Evolutionary conservation across 2,888 invertebrate genomes (phyloP).

Genomic region (Calephelis perditalis): DNA sequence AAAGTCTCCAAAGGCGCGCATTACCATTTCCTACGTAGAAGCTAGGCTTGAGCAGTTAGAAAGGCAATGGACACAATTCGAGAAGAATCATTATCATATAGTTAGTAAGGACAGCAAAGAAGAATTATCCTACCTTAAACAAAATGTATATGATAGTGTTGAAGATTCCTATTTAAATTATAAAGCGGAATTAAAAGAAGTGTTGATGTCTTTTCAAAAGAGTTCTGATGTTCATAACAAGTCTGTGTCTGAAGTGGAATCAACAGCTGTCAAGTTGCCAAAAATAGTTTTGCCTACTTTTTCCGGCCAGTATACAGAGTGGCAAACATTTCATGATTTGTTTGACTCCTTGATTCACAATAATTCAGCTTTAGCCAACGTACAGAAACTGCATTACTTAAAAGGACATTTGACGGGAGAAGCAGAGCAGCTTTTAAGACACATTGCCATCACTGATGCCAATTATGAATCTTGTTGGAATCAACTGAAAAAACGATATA

Average conservation of each 20-base stretch:
- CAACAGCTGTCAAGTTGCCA: not conserved
- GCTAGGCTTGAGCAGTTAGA: not conserved
- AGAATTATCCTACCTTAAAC: not conserved
- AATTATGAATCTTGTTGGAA: slow-evolving; percentile 30
- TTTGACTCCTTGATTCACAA: slow-evolving; percentile 14
- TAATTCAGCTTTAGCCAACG: not conserved
- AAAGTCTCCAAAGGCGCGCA: not conserved
- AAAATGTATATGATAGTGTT: not conserved
- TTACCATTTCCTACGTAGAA: not conserved
- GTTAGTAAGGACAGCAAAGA: not conserved
- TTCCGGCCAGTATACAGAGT: slow-evolving; percentile 13
- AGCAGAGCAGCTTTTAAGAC: slow-evolving; percentile 17
- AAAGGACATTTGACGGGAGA: slow-evolving; percentile 12
- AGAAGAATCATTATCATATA: not conserved
- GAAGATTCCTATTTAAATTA: not conserved
- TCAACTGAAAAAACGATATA: slow-evolving; percentile 24
- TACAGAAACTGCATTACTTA: slow-evolving; percentile 13
- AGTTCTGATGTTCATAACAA: not conserved
- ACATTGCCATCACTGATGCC: slow-evolving; percentile 19
- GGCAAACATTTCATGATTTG: slow-evolving; percentile 16
- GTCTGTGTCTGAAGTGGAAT: not conserved
- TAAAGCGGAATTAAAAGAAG: not conserved
- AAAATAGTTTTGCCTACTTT: slow-evolving; percentile 11
- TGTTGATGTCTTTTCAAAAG: no score
- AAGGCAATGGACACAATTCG: not conserved